Conservation (phyloP, 2,113 vertebrate genomes). For the Damaliscus lunatus region DNA sequence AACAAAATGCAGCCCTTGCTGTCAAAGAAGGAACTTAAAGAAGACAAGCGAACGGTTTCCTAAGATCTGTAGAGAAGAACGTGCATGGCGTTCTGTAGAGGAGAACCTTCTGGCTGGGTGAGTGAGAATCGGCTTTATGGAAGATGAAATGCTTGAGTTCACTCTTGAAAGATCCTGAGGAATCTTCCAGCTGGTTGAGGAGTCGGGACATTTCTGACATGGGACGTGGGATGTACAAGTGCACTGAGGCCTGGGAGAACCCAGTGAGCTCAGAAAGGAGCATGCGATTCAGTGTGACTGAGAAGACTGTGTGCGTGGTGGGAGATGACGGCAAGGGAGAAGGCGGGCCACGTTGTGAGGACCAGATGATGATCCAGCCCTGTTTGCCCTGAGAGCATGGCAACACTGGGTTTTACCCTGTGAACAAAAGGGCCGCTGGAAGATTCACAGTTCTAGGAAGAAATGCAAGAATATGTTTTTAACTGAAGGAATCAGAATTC, state of each 20-base stretch:
- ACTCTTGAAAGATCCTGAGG: neutral
- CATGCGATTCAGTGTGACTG: neutral
- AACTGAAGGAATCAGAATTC: neutral
- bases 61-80: neutral
- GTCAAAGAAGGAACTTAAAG: neutral
- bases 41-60: neutral
- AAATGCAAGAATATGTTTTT: neutral
- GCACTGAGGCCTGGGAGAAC: neutral
- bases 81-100: fast-evolving
- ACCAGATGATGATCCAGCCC: no score
- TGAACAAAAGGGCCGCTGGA: neutral
- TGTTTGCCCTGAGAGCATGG: neutral
- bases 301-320: neutral
- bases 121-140: neutral
- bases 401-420: neutral
- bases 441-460: neutral
- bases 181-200: neutral
- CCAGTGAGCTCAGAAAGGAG: neutral
- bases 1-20: neutral
- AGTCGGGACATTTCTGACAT: neutral
- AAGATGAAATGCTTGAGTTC: neutral
- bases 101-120: neutral
- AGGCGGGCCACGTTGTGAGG: fast-evolving
- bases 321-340: neutral
- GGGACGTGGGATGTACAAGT: neutral